phyloP scores from a whole-genome alignment of 2,888 invertebrate genomes.

The Chymomyza caudatula region DNA sequence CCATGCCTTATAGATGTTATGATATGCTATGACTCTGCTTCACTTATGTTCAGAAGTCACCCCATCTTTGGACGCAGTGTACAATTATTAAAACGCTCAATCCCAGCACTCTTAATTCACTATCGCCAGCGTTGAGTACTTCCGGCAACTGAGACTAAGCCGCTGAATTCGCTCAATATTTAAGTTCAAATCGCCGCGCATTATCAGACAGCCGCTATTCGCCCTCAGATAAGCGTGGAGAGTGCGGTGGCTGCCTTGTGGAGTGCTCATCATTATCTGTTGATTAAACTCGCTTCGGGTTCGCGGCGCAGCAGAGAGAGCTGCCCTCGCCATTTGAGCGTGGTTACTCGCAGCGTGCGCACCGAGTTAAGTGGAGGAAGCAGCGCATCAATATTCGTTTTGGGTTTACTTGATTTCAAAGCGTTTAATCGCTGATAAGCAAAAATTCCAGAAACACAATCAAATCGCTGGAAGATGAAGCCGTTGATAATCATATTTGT shows the following conservation, averaged over 20 bases:
- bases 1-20: no score
- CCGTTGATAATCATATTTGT: constrained; percentile 38
- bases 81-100: neutral
- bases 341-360: constrained; percentile 33
- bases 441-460: constrained; percentile 19
- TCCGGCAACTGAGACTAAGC: neutral
- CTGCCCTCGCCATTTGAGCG: constrained; percentile 47
- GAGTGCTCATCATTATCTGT: constrained; percentile 63
- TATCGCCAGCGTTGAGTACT: neutral
- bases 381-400: constrained; percentile 19
- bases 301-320: neutral
- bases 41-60: no score
- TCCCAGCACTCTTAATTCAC: neutral
- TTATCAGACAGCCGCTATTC: constrained; percentile 8
- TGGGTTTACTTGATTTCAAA: constrained; percentile 3
- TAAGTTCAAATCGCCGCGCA: constrained; percentile 27
- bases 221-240: constrained; percentile 47
- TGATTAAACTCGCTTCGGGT: constrained; percentile 47
- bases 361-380: constrained; percentile 4
- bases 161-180: neutral
- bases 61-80: neutral
- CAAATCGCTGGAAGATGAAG: constrained; percentile 45
- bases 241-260: constrained; percentile 13
- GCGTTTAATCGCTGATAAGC: constrained; percentile 51
- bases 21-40: no score